phyloP scores from a whole-genome alignment of 1,140 invertebrate genomes.

The Formica selysi region DNA sequence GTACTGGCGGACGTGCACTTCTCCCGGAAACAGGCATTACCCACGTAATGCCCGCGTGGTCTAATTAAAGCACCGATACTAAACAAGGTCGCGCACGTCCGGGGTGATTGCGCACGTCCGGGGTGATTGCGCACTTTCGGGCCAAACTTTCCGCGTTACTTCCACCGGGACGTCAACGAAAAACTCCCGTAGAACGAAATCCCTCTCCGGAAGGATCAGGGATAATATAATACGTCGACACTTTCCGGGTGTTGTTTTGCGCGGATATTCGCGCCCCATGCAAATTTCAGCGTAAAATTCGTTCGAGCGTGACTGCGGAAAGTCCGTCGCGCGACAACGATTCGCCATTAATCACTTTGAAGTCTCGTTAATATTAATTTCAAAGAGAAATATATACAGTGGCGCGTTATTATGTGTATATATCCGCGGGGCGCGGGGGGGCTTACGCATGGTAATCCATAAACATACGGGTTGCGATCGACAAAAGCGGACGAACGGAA shows the following conservation, averaged over 20 bases:
- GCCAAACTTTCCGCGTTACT: background rate
- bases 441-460: slow-evolving; percentile 17
- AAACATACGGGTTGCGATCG: slow-evolving; percentile 27
- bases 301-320: background rate
- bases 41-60: background rate
- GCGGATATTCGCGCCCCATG: background rate
- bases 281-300: slow-evolving; percentile 37
- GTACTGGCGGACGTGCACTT: background rate
- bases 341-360: slow-evolving; percentile 53
- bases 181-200: background rate
- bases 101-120: background rate
- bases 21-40: background rate
- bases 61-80: slow-evolving; percentile 38
- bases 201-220: background rate
- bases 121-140: background rate
- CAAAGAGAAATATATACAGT: slow-evolving; percentile 44
- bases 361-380: slow-evolving; percentile 57
- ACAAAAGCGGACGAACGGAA: slow-evolving; percentile 20
- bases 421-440: background rate
- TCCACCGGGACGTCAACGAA: slow-evolving; percentile 5
- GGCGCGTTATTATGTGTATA: slow-evolving; percentile 14
- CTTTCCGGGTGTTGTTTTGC: background rate
- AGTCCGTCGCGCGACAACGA: slow-evolving; percentile 41
- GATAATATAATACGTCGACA: background rate
- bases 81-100: background rate